A percentile compares a stretch with the other conserved stretches of the same genome.
Evolutionary conservation across 2,113 vertebrate species (phyloP).

Genomic region (Pycnonotus jocosus): DNA sequence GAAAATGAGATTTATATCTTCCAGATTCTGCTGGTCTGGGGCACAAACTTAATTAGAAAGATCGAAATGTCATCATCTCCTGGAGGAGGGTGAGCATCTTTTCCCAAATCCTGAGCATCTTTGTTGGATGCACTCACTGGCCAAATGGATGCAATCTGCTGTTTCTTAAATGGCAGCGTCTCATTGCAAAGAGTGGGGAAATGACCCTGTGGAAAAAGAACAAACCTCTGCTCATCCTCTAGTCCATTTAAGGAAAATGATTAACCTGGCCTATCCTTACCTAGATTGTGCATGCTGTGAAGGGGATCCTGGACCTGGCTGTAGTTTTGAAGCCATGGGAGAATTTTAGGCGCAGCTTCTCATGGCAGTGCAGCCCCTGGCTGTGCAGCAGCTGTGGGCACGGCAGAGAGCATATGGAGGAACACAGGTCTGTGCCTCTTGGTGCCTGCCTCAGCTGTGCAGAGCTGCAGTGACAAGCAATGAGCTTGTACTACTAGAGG

Average conservation of each 20-base stretch:
- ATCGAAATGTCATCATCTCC: conserved; percentile 49
- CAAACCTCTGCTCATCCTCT: not conserved
- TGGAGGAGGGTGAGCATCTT: not conserved
- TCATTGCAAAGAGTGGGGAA: not conserved
- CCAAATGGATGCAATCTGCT: not conserved
- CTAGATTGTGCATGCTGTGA: not conserved
- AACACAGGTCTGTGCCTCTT: not conserved
- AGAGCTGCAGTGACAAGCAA: not conserved
- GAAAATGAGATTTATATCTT: conserved; percentile 16
- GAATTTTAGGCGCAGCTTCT: not conserved
- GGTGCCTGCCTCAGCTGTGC: not conserved
- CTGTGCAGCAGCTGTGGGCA: not conserved
- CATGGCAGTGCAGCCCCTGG: fast-evolving
- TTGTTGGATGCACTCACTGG: not conserved
- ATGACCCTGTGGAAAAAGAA: not conserved
- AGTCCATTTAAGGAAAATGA: not conserved
- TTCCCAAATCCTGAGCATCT: not conserved
- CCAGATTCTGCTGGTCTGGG: conserved; percentile 1
- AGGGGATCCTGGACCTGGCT: not conserved
- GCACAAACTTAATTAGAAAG: conserved; percentile 37
- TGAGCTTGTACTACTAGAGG: not conserved
- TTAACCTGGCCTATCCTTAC: not conserved
- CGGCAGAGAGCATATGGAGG: not conserved
- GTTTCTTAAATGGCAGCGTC: not conserved
- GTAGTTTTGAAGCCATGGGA: not conserved